Evolutionary conservation across 2,113 vertebrate genomes (phyloP), one percentile per base, ranked within the genome.

Genomic region (Psilopogon haemacephalus): DNA sequence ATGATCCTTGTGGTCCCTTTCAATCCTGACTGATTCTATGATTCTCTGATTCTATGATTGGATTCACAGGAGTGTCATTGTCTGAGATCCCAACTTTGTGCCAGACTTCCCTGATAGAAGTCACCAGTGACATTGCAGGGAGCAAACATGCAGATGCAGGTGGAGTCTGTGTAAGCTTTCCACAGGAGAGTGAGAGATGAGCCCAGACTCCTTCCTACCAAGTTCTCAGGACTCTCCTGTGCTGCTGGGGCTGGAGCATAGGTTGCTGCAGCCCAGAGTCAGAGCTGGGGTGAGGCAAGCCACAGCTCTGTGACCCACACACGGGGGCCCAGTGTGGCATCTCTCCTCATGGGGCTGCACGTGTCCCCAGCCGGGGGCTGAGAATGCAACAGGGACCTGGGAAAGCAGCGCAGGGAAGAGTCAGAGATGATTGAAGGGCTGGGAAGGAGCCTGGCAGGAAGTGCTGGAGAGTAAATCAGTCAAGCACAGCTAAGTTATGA

Each of bases 401-500:
- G 60, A 84, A 80, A 21, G 35, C 44, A 23, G 56, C 16, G 10
- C 11, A 2, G 52, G 64, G 62, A 50, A 55, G 79, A 89, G 59
- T 20, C 0, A 0, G 62, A 7, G 52, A n/a, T 67, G 83, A 63
- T 63, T 15, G 30, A 80, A 63, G 59, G 44, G 73, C 54, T 83
- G 88, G 80, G 73, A 90, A 67, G 33, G 46, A 87, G 87, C 35
- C 37, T 56, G 7, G 15, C 42, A 84, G 87, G 92, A 58, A 69
- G 62, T 16, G 56, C 5, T 32, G 65, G 71, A 7, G 91, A 84
- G 90, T 94, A 92, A 84, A 87, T 94, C 86, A 93, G 67, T 46
- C 8, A 2, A 86, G 92, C 83, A 84, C 6, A 83, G 42, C 88
- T 15, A 62, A 82, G 92, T 72, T 88, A 50, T 93, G 92, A 89